Conservation (phyloP, 2,797 vertebrate genomes). For the Parauchenoglanis punctatus region DNA sequence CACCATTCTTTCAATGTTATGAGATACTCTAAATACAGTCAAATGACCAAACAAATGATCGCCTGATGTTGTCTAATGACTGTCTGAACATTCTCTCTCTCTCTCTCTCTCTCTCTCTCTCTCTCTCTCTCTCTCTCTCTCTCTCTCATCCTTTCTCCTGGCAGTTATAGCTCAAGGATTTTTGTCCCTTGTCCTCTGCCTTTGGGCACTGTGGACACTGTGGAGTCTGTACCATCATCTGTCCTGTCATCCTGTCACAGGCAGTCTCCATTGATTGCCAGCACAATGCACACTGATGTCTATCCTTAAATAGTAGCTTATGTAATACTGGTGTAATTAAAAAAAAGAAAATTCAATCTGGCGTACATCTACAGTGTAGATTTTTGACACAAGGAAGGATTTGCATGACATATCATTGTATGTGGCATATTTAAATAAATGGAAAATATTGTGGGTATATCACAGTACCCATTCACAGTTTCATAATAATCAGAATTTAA, state of each 20-base stretch:
- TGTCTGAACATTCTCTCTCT: background rate
- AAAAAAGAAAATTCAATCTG: background rate
- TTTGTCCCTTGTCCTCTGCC: background rate
- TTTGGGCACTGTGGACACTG: slow-evolving; percentile 19
- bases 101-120: background rate
- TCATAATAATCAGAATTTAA: background rate
- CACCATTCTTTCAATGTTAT: background rate
- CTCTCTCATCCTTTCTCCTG: slow-evolving; percentile 6
- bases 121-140: slow-evolving; percentile 4
- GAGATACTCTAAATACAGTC: background rate
- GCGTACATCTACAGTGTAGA: background rate
- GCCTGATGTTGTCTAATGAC: background rate
- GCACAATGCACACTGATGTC: slow-evolving; percentile 40
- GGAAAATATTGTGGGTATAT: background rate
- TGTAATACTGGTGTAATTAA: background rate
- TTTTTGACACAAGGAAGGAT: background rate
- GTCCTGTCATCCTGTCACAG: slow-evolving; percentile 45
- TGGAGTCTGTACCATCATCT: slow-evolving; percentile 10
- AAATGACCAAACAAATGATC: background rate
- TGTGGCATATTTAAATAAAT: background rate
- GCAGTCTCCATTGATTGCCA: slow-evolving; percentile 38
- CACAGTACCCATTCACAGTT: background rate
- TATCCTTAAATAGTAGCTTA: background rate
- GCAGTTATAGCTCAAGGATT: background rate
- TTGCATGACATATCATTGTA: background rate